Evolutionary conservation across 2,113 vertebrate species (phyloP), one percentile per base, ranked within the genome.

Genomic region (Crotalus helleri): DNA sequence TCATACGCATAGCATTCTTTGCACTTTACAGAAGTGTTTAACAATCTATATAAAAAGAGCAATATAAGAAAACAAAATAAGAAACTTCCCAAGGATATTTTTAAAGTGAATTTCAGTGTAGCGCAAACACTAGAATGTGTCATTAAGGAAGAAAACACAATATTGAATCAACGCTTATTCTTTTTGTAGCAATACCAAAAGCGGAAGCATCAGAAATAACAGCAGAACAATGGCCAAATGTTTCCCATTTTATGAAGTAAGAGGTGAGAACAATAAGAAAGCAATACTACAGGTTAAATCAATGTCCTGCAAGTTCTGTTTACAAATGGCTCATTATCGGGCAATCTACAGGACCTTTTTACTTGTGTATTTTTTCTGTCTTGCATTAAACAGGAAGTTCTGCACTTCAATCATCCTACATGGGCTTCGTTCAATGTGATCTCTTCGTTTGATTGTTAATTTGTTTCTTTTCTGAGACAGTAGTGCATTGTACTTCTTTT

Each of bases 281-380:
- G 51, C 15, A 24, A 10, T 92, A n/a, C 1, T 53, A 8, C 15
- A 39, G n/a, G 57, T 51, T 46, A 91, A 57, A 91, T 81, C 74
- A 44, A 81, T n/a, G 39, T 39, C 23, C 61, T 87, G 49, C 26
- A 59, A 15, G 58, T 49, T 26, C 49, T 24, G 87, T 44, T 92
- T 69, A 59, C 29, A 69, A 92, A 92, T 88, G 49, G 88, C 39
- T 87, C 86, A 88, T 92, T 54, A 93, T 33, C 26, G 49, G 88
- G 44, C 0, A 0, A 21, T n/a, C 88, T 3, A 5, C 94, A 95
- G 94, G 61, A 89, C 69, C 74, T 39, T 0, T 0, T 17, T 59
- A 61, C 44, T 12, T 51, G 29, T 92, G 88, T 85, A n/a, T 58
- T 59, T 93, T 87, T 89, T 0, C 51, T 92, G 1, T 81, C 11